Evolutionary conservation across 2,113 vertebrate species (phyloP).

Genomic region (Pollachius pollachius): DNA sequence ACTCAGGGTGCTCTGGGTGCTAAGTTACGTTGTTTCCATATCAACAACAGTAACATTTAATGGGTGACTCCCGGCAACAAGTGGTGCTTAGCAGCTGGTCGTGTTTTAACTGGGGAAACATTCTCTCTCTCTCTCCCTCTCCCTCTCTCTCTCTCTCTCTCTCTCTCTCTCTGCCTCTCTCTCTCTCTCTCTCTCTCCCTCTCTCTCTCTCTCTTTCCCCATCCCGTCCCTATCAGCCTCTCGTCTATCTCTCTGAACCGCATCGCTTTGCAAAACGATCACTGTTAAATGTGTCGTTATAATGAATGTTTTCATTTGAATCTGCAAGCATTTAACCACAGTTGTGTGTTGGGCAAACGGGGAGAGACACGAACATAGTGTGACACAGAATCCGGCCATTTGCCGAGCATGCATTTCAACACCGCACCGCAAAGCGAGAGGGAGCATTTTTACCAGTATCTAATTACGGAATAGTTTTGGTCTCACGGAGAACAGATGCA

Average conservation of each 20-base stretch:
- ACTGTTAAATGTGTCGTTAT: slow-evolving; percentile 67
- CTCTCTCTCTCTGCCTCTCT: slow-evolving; percentile 49
- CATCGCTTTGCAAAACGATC: slow-evolving; percentile 43
- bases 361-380: slow-evolving; percentile 29
- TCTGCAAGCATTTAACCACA: slow-evolving; percentile 58
- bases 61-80: slow-evolving; percentile 62
- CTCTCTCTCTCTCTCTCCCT: slow-evolving; percentile 37
- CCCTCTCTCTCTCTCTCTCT: slow-evolving; percentile 28
- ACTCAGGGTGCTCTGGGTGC: slow-evolving; percentile 27
- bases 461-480: slow-evolving; percentile 55
- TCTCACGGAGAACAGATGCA: slow-evolving; percentile 23
- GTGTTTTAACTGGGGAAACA: slow-evolving; percentile 66
- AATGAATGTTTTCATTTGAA: slow-evolving; percentile 70
- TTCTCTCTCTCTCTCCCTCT: slow-evolving; percentile 49
- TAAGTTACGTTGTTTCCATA: slow-evolving; percentile 67
- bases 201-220: slow-evolving; percentile 26
- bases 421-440: slow-evolving; percentile 46
- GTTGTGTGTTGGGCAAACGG: slow-evolving; percentile 36
- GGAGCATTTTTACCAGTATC: slow-evolving; percentile 47
- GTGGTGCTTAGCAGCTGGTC: slow-evolving; percentile 68
- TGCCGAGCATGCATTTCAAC: slow-evolving; percentile 37
- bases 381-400: slow-evolving; percentile 40
- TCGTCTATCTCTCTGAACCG: slow-evolving; percentile 22
- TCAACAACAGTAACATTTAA: slow-evolving; percentile 64
- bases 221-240: neutral